Evolutionary conservation across 1,140 invertebrate species (phyloP).

Genomic region (Pachypeltis micranthus): DNA sequence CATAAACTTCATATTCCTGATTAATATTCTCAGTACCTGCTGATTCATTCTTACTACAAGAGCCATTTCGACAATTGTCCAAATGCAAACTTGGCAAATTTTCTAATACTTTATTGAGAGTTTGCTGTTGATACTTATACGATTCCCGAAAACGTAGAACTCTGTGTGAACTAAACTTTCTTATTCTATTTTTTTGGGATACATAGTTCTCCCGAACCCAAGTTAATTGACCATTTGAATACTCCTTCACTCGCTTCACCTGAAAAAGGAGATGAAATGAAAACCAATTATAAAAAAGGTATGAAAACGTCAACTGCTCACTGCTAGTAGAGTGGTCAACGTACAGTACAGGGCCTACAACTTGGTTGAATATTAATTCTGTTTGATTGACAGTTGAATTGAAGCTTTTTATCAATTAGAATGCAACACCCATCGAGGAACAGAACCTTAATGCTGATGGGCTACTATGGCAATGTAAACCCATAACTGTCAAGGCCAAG

Average conservation of each 20-base stretch:
- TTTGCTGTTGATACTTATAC: slow-evolving; percentile 90
- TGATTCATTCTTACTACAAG: slow-evolving; percentile 67
- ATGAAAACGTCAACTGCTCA: too few relatives aligned
- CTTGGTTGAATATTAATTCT: too few relatives aligned
- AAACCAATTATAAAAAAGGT: too few relatives aligned
- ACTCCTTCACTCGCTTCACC: slow-evolving; percentile 76
- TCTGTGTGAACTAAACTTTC: slow-evolving; percentile 88
- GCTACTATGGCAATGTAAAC: too few relatives aligned
- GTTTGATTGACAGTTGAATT: too few relatives aligned
- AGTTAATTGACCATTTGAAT: slow-evolving; percentile 77
- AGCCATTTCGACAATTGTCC: slow-evolving; percentile 81
- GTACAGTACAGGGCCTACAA: too few relatives aligned
- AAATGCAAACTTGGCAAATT: slow-evolving; percentile 86
- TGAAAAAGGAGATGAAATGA: slow-evolving; percentile 37
- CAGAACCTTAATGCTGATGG: too few relatives aligned
- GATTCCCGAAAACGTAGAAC: slow-evolving; percentile 75
- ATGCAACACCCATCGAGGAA: too few relatives aligned
- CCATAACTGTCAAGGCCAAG: too few relatives aligned
- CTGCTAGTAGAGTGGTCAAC: too few relatives aligned
- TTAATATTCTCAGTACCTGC: slow-evolving; percentile 47
- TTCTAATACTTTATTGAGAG: slow-evolving; percentile 84
- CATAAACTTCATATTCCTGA: slow-evolving; percentile 40
- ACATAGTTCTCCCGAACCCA: slow-evolving; percentile 91
- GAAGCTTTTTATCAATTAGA: too few relatives aligned
- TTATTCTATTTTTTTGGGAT: slow-evolving; percentile 83